Percentiles rank a stretch among this genome's conserved stretches.
Evolutionary conservation across 2,888 invertebrate species (phyloP).

Genomic region (Drosophila recens): DNA sequence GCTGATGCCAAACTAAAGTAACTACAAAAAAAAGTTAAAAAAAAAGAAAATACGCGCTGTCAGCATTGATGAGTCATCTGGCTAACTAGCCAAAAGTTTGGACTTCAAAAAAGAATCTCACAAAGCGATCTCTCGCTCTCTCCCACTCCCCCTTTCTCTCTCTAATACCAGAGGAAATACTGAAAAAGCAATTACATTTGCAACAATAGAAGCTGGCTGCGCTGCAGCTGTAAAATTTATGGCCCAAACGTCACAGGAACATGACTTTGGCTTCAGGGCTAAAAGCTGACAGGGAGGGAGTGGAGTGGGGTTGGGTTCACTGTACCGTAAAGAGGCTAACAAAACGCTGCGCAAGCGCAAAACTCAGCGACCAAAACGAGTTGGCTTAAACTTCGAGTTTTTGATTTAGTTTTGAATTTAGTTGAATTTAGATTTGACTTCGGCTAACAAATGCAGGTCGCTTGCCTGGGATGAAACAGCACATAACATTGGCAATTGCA

Average conservation of each 20-base stretch:
- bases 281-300: neutral
- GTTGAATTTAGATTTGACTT: constrained; percentile 27
- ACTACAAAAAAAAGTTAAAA: constrained; percentile 3
- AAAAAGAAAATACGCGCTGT: constrained; percentile 27
- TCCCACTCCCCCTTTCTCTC: neutral
- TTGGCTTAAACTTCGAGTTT: constrained; percentile 33
- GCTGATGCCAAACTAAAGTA: constrained; percentile 7
- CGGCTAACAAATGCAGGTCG: constrained; percentile 22
- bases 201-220: constrained; percentile 64
- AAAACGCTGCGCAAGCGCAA: constrained; percentile 74
- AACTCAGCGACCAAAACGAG: constrained; percentile 68
- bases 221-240: constrained; percentile 73
- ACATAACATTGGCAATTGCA: constrained; percentile 13
- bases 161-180: constrained; percentile 47
- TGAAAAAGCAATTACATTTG: constrained; percentile 71
- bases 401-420: constrained; percentile 45
- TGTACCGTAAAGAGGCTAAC: constrained; percentile 74
- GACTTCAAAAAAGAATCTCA: constrained; percentile 4
- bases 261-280: constrained; percentile 54
- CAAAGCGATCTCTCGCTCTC: neutral
- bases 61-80: constrained; percentile 63
- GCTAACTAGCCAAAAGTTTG: constrained; percentile 47
- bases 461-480: constrained; percentile 13
- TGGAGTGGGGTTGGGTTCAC: constrained; percentile 59
- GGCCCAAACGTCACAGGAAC: constrained; percentile 77